phyloP scores from a whole-genome alignment of 2,888 invertebrate genomes.

The Cancer borealis region DNA sequence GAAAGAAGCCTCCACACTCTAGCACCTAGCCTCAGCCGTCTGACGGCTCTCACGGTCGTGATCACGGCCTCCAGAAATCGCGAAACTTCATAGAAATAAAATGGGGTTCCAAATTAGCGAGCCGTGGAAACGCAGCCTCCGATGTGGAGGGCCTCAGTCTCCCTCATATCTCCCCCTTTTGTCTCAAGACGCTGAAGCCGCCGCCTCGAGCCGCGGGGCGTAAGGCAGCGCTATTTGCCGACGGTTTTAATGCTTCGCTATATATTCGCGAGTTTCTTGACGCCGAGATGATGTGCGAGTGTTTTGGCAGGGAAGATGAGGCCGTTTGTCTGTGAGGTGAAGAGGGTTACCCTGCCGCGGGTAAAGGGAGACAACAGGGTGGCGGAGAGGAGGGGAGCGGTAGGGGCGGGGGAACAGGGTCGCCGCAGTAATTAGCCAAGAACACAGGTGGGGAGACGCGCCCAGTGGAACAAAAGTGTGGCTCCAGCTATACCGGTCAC shows the following conservation, averaged over 20 bases:
- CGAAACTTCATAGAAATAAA: neutral
- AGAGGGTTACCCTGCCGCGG: neutral
- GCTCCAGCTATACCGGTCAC: neutral
- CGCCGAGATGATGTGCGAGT: neutral
- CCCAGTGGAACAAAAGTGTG: neutral
- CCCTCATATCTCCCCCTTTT: neutral
- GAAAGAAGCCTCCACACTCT: neutral
- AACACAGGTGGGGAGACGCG: neutral
- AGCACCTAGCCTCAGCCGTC: neutral
- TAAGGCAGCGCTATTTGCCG: conserved; percentile 2
- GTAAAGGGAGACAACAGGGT: neutral
- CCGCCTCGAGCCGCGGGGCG: neutral
- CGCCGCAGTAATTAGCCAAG: neutral
- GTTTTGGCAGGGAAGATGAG: neutral
- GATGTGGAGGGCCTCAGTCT: neutral
- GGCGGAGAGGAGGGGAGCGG: neutral
- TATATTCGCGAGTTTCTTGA: conserved; percentile 30
- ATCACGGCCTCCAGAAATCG: neutral
- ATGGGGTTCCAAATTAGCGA: conserved; percentile 31
- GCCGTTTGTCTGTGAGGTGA: neutral
- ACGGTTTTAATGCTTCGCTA: conserved; percentile 12
- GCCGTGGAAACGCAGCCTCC: conserved; percentile 37
- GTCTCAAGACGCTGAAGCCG: neutral
- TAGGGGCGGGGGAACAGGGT: neutral
- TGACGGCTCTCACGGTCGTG: neutral